Evolutionary conservation across 2,888 invertebrate genomes (phyloP).

Genomic region (Actias luna): DNA sequence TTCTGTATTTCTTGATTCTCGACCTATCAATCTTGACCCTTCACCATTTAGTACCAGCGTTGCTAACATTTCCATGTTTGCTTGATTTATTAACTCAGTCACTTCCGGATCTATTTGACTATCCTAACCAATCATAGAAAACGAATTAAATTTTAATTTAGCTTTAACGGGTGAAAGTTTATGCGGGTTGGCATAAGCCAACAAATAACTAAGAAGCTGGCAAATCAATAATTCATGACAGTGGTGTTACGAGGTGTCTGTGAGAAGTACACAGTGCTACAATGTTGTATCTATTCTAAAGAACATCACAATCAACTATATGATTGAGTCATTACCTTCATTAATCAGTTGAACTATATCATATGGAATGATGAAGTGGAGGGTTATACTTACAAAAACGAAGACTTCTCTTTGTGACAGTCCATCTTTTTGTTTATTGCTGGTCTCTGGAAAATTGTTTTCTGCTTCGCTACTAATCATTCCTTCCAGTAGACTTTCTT

Average conservation of each 20-base stretch:
- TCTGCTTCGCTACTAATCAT: constrained; percentile 73
- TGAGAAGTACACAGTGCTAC: constrained; percentile 70
- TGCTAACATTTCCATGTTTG: constrained; percentile 95
- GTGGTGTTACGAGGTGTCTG: constrained; percentile 71
- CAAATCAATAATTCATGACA: constrained; percentile 69
- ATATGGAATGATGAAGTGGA: constrained; percentile 51
- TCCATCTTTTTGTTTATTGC: constrained; percentile 64
- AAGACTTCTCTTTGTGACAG: constrained; percentile 65
- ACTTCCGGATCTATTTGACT: constrained; percentile 84
- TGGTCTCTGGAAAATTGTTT: constrained; percentile 76
- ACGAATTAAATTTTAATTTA: background rate
- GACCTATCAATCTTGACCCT: constrained; percentile 88
- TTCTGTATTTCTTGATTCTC: constrained; percentile 87
- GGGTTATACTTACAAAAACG: constrained; percentile 71
- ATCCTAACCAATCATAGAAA: constrained; percentile 51
- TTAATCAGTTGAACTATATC: constrained; percentile 47
- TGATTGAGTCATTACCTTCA: constrained; percentile 69
- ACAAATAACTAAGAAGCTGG: constrained; percentile 74
- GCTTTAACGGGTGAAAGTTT: constrained; percentile 34
- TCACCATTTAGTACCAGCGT: constrained; percentile 94
- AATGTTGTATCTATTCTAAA: constrained; percentile 71
- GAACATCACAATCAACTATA: constrained; percentile 73
- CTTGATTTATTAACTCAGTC: constrained; percentile 84
- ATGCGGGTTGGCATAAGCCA: constrained; percentile 54
- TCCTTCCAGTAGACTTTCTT: constrained; percentile 77